Evolutionary conservation across 92 coral and sea anemone genomes (phyloP).

Genomic region (Actinernus sp.): DNA sequence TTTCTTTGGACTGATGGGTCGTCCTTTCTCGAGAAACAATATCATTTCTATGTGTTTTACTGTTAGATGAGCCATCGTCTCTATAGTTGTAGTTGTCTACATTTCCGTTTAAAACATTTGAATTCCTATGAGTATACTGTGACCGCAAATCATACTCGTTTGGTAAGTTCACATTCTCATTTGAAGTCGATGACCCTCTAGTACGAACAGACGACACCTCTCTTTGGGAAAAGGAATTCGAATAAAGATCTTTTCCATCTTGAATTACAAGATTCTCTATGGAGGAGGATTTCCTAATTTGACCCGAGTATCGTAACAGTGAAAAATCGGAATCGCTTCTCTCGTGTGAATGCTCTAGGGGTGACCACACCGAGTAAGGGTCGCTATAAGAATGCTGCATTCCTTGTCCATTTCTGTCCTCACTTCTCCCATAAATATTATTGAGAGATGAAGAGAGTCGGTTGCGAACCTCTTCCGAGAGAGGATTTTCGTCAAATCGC

Average conservation of each 20-base stretch:
- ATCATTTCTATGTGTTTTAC: too few species aligned
- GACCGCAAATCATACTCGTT: background rate
- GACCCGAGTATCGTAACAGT: background rate
- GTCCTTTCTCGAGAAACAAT: too few species aligned
- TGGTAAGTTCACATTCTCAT: background rate
- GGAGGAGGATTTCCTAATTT: conserved; percentile 15
- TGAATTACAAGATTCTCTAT: background rate
- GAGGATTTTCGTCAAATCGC: conserved; percentile 16
- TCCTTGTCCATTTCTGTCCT: background rate
- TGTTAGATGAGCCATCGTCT: too few species aligned
- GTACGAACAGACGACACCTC: background rate
- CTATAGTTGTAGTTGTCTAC: too few species aligned
- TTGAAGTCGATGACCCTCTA: background rate
- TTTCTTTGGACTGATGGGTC: too few species aligned
- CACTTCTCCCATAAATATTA: conserved; percentile 18
- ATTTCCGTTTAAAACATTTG: too few species aligned
- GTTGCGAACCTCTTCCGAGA: conserved; percentile 19
- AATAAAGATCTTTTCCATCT: too few species aligned
- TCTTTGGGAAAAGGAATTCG: background rate
- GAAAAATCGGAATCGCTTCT: background rate
- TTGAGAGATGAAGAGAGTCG: conserved; percentile 49
- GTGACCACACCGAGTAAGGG: conserved; percentile 27
- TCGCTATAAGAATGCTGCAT: background rate
- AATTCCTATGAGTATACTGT: too few species aligned
- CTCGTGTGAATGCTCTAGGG: conserved; percentile 36